These are phyloP conservation scores for Himalopsyche tibetana DNA, from an alignment of 2,888 invertebrate species.

Conservation along the genomic window DNA sequence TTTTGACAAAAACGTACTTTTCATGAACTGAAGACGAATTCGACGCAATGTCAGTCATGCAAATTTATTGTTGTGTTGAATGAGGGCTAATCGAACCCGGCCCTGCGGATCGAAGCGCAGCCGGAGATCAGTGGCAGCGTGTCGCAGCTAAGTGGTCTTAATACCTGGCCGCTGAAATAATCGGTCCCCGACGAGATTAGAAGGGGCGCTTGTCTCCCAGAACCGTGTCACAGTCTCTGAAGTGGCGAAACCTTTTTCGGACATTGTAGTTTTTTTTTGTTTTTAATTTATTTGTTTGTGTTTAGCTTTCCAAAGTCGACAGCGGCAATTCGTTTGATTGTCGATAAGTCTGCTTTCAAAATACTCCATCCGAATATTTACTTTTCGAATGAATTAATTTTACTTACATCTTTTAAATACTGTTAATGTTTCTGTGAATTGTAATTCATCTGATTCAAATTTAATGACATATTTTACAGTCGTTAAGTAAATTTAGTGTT, in stretches of 20 bases:
- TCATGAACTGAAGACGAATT: too few species aligned
- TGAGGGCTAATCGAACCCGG: neutral
- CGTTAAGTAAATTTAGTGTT: too few species aligned
- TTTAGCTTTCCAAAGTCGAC: constrained; percentile 1
- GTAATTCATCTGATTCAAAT: too few species aligned
- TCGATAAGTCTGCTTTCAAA: neutral
- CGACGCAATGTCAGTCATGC: too few species aligned
- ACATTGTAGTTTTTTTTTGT: neutral
- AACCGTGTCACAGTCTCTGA: constrained; percentile 5
- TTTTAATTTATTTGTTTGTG: constrained; percentile 17
- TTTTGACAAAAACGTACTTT: too few species aligned
- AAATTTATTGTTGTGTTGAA: too few species aligned
- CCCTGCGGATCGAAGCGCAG: neutral
- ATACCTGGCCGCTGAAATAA: constrained; percentile 1
- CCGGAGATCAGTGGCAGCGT: constrained; percentile 1
- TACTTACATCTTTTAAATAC: too few species aligned
- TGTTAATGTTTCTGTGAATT: too few species aligned
- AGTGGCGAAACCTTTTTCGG: constrained; percentile 26
- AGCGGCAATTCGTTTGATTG: constrained; percentile 26
- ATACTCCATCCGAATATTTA: too few species aligned
- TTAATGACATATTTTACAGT: too few species aligned
- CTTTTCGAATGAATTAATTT: too few species aligned
- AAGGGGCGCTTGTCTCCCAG: neutral
- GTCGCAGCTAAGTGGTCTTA: constrained; percentile 2
- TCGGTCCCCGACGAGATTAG: constrained; percentile 1